Conservation (phyloP, 2,888 invertebrate species). For the Leptarthrus brevirostris region DNA sequence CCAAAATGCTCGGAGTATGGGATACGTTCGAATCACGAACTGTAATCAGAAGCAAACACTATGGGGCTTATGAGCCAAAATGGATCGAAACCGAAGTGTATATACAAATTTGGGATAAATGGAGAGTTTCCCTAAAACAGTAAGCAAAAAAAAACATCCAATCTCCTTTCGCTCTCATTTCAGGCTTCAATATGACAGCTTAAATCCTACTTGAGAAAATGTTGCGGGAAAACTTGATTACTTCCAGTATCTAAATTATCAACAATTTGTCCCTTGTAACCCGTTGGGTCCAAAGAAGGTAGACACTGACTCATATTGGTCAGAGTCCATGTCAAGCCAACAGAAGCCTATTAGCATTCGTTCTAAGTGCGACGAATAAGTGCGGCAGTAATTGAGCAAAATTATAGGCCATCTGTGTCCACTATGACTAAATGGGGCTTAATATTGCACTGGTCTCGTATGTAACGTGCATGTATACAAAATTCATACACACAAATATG, state of each 20-base stretch:
- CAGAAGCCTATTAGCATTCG: neutral
- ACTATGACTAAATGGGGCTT: constrained; percentile 47
- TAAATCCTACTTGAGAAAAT: too few species aligned
- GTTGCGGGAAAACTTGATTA: too few species aligned
- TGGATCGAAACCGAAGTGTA: too few species aligned
- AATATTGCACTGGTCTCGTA: constrained; percentile 35
- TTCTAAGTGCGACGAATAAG: neutral
- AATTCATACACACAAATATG: neutral
- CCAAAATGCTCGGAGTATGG: too few species aligned
- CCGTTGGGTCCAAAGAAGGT: neutral
- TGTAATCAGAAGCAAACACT: too few species aligned
- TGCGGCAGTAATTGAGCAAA: constrained; percentile 45
- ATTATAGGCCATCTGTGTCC: constrained; percentile 51
- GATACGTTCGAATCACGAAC: too few species aligned
- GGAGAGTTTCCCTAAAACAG: too few species aligned
- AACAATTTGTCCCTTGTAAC: neutral
- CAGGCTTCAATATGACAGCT: too few species aligned
- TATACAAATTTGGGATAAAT: too few species aligned
- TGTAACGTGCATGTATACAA: neutral
- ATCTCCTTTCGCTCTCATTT: too few species aligned
- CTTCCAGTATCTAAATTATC: neutral
- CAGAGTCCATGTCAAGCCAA: neutral
- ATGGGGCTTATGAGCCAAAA: too few species aligned
- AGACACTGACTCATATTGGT: neutral
- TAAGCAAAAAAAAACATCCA: too few species aligned